These are phyloP conservation scores for Incurvaria masculella DNA, from an alignment of 2,888 invertebrate genomes.

Conservation along the genomic window DNA sequence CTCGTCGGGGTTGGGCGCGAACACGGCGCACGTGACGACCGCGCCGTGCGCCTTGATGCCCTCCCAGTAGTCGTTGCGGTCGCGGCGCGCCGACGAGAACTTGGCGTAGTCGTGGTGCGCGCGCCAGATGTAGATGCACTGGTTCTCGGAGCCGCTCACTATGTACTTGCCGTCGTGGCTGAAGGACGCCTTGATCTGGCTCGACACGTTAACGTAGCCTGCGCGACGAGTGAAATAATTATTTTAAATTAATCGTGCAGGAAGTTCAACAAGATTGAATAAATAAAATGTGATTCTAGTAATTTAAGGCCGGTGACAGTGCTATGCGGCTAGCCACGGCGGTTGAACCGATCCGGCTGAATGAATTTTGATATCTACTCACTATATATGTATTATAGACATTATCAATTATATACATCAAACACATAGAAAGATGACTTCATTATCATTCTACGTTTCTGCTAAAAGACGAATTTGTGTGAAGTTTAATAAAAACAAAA, in stretches of 20 bases:
- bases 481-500: too few species aligned
- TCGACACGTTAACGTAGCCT: slow-evolving; percentile 83
- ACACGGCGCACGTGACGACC: slow-evolving; percentile 95
- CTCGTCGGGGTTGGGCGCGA: slow-evolving; percentile 94
- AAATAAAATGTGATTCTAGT: too few species aligned
- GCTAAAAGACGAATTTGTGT: too few species aligned
- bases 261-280: too few species aligned
- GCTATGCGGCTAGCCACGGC: too few species aligned
- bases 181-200: slow-evolving; percentile 96
- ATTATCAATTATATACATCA: too few species aligned
- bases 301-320: too few species aligned
- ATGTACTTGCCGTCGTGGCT: slow-evolving; percentile 98
- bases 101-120: slow-evolving; percentile 95
- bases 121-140: slow-evolving; percentile 98
- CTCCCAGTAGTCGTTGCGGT: slow-evolving; percentile 97
- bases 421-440: not conserved
- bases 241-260: not conserved
- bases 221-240: not conserved
- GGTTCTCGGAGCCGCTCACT: slow-evolving; percentile 96
- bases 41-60: slow-evolving; percentile 93
- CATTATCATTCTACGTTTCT: not conserved
- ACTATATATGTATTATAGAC: too few species aligned
- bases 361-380: too few species aligned
- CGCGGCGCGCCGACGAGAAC: slow-evolving; percentile 86
- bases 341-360: too few species aligned